Evolutionary conservation across 1,140 invertebrate genomes (phyloP), one percentile per base, ranked within the genome.

Genomic region (Latrodectus geometricus): DNA sequence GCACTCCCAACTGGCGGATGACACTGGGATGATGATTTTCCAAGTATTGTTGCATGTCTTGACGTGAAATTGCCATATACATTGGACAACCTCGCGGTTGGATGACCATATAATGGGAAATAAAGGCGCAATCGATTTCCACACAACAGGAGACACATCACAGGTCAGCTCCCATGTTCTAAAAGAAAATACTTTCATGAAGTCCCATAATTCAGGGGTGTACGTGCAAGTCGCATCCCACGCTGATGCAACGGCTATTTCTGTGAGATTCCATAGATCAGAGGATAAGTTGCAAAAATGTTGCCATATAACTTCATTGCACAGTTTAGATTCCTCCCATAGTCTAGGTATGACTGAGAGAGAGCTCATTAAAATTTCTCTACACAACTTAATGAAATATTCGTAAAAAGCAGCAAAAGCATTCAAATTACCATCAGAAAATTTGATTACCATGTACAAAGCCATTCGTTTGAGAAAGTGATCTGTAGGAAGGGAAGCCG

Each of bases 141-240:
- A 87, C n/a, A 80, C 9, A n/a, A 9, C 12, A 21, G 68, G 85
- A 23, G 50, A 48, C 23, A 79, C n/a, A 8, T 74, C 35, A 14
- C 54, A 74, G 14, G 48, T 8, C 9, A 65, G 12, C 17, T 61
- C 8, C 76, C 76, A 87, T n/a, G 54, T 21, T 35, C 1, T 17
- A 3, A 50, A 21, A 66, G 20, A 65, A 7, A 20, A 15, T 4
- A 8, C 1, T 35, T 74, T 73, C n/a, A 70, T 21, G 66, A 17
- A 9, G 17, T 52, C 50, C 85, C 85, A 87, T 12, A 80, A 9
- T 15, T 72, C 65, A 61, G 84, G 84, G 14, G 56, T n/a, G 50
- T 76, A 20, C n/a, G 68, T 17, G 21, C 20, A 70, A 35, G 20
- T 65, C n/a, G 77, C 77, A 5, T 50, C 15, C 74, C 74, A 86